Evolutionary conservation across 2,113 vertebrate species (phyloP), one percentile per base, ranked within the genome.

Genomic region (Melanostigma gelatinosum): DNA sequence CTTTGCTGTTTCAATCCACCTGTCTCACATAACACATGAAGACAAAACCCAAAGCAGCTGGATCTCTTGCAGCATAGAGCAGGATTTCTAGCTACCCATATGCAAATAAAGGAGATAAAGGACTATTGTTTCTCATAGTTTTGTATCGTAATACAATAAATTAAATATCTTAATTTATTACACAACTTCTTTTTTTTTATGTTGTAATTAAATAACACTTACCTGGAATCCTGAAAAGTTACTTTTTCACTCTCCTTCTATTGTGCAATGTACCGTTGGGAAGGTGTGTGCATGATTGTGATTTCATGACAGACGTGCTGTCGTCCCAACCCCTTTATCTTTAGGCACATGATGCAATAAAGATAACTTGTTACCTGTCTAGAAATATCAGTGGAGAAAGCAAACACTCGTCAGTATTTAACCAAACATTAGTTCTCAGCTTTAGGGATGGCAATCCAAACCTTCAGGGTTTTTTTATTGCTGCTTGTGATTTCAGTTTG

Each of bases 371-470:
- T 3, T 1, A 46, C 6, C 1, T 16, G 0, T 0, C 0, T 0
- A 4, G 4, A 52, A 40, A 38, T 22, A 24, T 2, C 29, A 29
- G 27, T 4, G 24, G 5, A 6, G 8, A 34, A 44, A 13, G 22
- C 11, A 57, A 82, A 48, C 54, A 0, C 16, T 8, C 2, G 6
- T 5, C 29, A 34, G 2, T n/a, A 0, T 76, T 58, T 2, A 24
- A 48, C 1, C 40, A 8, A 34, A 6, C 15, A 24, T n/a, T n/a
- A 24, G 24, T 24, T 24, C 24, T 24, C 24, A 44, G n/a, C 34
- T 16, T 50, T 11, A 15, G 48, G 1, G 15, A 92, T 92, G 89
- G 46, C 20, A 4, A 5, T 38, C 7, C 27, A 11, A 20, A 54
- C 1, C 10, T 1, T 0, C 12, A 38, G 22, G 22, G 1, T 29